Evolutionary conservation across 2,797 vertebrate genomes (phyloP), one percentile per base, ranked within the genome.

Genomic region (Falco berigora): DNA sequence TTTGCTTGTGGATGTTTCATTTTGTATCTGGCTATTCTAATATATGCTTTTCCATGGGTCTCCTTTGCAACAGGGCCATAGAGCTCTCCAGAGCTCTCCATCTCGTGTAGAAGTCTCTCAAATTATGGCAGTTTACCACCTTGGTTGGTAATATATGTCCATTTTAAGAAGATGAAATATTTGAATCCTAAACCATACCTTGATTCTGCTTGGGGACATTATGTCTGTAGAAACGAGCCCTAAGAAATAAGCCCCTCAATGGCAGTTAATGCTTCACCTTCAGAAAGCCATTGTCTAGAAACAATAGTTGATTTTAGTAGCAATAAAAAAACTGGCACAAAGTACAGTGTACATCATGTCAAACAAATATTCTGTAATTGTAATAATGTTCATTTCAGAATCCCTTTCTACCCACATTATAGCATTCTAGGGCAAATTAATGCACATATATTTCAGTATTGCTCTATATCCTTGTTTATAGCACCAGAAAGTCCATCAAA

Each of bases 1-100:
- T 49, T 62, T 74, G 28, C 17, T 86, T 1, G 1, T 25, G 30
- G 38, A 50, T 64, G 11, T 44, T 73, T 56, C 25, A 28, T 64
- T 88, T 78, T 68, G 5, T 52, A 8, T 71, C 64, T 93, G 62
- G 10, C 38, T 72, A 4, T 40, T 74, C 30, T 68, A 47, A 53
- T 2, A 21, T 1, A 6, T 38, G 25, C 14, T 69, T 24, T 71
- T 1, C 1, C 16, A 13, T 44, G 22, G 9, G 4, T 44, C 11
- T 3, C 8, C 34, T 59, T 49, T 2, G 2, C 36, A 64, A 8
- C 1, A 18, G 27, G 16, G 4, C 28, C 36, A 49, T 2, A 62
- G 12, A 81, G 13, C 8, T 68, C 69, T 80, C 9, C 30, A 56
- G 47, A 63, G 7, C 34, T 63, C 9, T 16, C 9, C 1, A 1